These are phyloP conservation scores for Cataglyphis cursor DNA, from an alignment of 2,888 invertebrate genomes.

Conservation along the genomic window DNA sequence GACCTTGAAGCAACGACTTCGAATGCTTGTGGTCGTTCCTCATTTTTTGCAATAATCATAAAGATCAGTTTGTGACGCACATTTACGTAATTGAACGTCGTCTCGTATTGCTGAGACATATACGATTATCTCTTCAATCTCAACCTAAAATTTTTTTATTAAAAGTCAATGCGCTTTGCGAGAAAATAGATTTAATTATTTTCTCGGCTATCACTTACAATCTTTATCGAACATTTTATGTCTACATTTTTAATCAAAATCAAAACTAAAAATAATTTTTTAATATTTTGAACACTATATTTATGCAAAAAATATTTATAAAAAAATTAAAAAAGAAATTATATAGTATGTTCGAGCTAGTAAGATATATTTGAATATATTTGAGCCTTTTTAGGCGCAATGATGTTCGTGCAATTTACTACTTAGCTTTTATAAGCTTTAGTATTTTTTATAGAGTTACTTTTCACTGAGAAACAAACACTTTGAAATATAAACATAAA, in stretches of 20 bases:
- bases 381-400: not conserved
- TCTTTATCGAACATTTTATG: not conserved
- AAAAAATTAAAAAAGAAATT: no score
- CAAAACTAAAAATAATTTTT: not conserved
- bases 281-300: not conserved
- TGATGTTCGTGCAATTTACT: not conserved
- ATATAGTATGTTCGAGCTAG: no score
- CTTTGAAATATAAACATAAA: not conserved
- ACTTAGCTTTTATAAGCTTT: not conserved
- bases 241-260: not conserved
- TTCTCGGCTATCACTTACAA: not conserved
- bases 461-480: not conserved
- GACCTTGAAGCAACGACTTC: slow-evolving; percentile 54
- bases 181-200: not conserved
- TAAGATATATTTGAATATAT: no score
- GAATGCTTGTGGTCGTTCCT: slow-evolving; percentile 49
- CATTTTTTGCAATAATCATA: slow-evolving; percentile 41
- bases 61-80: not conserved
- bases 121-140: not conserved
- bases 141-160: not conserved
- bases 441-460: not conserved
- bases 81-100: not conserved
- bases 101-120: not conserved
- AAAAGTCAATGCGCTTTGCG: not conserved
- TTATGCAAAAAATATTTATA: no score